A percentile compares a stretch with the other conserved stretches of the same genome.
These are phyloP conservation scores for Sebastiscus tertius DNA, from an alignment of 2,797 vertebrate genomes.

Conservation along the genomic window DNA sequence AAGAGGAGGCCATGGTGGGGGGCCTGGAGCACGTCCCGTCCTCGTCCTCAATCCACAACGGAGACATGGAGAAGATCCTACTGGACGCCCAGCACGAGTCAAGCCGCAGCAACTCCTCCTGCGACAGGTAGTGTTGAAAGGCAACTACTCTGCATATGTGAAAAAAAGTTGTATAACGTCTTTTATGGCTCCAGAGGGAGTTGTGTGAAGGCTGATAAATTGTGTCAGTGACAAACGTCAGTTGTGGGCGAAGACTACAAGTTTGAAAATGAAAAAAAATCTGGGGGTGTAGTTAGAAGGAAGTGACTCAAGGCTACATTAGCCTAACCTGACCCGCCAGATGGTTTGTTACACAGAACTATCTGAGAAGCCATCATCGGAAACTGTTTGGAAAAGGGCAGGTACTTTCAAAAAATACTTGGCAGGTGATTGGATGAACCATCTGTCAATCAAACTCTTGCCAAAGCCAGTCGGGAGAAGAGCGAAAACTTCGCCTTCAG, in stretches of 20 bases:
- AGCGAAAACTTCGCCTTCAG: too few relatives aligned
- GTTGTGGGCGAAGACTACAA: neutral
- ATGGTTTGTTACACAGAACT: neutral
- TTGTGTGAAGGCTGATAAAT: neutral
- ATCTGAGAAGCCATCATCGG: too few relatives aligned
- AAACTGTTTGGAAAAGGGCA: too few relatives aligned
- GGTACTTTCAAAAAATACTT: too few relatives aligned
- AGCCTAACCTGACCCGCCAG: neutral
- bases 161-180: neutral
- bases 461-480: too few relatives aligned
- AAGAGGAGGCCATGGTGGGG: conserved; percentile 87
- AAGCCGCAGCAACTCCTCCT: conserved; percentile 97
- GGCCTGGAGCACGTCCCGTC: conserved; percentile 96
- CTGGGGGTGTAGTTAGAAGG: neutral
- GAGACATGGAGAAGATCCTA: conserved; percentile 98
- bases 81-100: conserved; percentile 97
- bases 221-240: neutral
- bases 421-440: too few relatives aligned
- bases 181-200: neutral
- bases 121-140: conserved; percentile 88
- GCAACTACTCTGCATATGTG: neutral
- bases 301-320: neutral
- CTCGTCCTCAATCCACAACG: conserved; percentile 97
- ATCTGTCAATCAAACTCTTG: too few relatives aligned
- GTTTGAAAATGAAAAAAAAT: neutral